Base-by-base conservation (phyloP, 1,140 invertebrate species). In the Oncopodura yosiiana region DNA sequence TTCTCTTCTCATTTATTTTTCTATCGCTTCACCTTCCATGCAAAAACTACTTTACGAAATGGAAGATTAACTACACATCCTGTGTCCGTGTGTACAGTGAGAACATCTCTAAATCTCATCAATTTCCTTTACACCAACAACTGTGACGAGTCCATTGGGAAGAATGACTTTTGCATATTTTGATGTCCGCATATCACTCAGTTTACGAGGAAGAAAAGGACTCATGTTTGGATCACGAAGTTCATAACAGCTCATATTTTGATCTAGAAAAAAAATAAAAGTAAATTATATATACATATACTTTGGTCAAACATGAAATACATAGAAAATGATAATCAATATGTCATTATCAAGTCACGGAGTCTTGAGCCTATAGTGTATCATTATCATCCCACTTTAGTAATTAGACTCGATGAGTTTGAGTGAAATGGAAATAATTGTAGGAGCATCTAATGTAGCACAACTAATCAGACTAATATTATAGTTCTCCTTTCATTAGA, bases 21-120 rank as follows among this genome's bases (percentile, higher is more conserved):
- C 48, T 48, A 58, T 34, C 61, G 43, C 32, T 44, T 63, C 12
- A 27, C 43, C 18, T 43, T 54, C 61, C 61, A 63, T 14, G 61
- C 61, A 34, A 63, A 63, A 6, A 63, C 61, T n/a, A 63, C 58
- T 53, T 63, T 63, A 14, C 61, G 50, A 49, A 63, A 63, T n/a
- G 61, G 61, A 23, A 63, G 36, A 46, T 26, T 55, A 16, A 63
- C 34, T 19, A 60, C 41, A 43, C 57, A 60, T 36, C 61, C 61
- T 3, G 58, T 60, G 46, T 63, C 61, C n/a, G 61, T 58, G 34
- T 59, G 50, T 18, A 63, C 58, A 26, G 54, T 63, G 16, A 63
- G 56, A 41, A 19, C 51, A 43, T 63, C 61, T 24, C 49, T 42
- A 24, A 60, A n/a, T 30, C 42, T 63, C 61, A 32, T 63, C 61